Evolutionary conservation across 1,140 invertebrate species (phyloP), one percentile per base, ranked within the genome.

Genomic region (Heterodera schachtii): DNA sequence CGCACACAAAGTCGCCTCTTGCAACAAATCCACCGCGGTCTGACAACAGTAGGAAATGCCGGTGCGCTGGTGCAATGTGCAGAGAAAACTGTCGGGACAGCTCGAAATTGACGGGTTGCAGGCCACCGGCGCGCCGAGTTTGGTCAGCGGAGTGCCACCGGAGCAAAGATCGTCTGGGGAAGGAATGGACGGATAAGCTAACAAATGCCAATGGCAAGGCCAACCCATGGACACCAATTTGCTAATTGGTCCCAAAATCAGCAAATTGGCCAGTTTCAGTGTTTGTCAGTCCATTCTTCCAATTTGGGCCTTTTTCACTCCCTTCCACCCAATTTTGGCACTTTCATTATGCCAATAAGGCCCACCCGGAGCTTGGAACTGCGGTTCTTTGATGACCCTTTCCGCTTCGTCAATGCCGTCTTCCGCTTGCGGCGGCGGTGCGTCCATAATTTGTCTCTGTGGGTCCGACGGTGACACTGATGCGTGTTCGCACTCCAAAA

Each of bases 41-140:
- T 88, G 88, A 67, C 88, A 89, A 60, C 88, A 89, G 74, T 90
- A 90, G 11, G 88, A 88, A 3, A 83, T 89, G 11, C 88, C 88
- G n/a, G 88, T 90, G 1, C 85, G 79, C 13, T 85, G 83, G 60
- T 89, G 90, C 41, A 89, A 75, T 21, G 81, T 89, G 73, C 88
- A 89, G 21, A 81, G 73, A 76, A 89, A 89, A 89, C 87, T 87
- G 82, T 89, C 86, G 60, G 88, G 88, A 81, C 88, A 89, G 66
- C 86, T 89, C 70, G 82, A 82, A 73, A 90, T 89, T 11, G 79
- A 79, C 9, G 88, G 88, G 82, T 90, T 90, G 74, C 88, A 89
- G 21, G 66, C 81, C 21, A 89, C 88, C 6, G 88, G 88, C 9
- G 88, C 89, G 67, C 88, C 82, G 13, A 90, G 81, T 71, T 83